Percentiles rank a stretch among this genome's conserved stretches.
These are phyloP conservation scores for Tachycineta bicolor DNA, from an alignment of 2,113 vertebrate genomes.

Conservation along the genomic window DNA sequence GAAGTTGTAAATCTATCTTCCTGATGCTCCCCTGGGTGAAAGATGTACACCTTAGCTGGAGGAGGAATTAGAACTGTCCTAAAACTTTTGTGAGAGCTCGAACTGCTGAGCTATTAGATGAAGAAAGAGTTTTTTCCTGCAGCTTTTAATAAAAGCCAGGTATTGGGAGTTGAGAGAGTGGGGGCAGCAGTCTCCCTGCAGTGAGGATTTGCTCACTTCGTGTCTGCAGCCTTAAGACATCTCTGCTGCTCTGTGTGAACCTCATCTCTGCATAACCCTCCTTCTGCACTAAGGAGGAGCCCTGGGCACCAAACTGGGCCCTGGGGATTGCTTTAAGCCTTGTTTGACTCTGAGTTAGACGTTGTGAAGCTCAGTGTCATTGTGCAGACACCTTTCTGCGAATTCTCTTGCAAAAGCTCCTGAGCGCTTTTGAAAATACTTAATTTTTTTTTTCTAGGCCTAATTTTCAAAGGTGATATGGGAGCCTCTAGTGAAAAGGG, in stretches of 20 bases:
- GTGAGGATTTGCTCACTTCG: background rate
- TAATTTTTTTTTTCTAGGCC: background rate
- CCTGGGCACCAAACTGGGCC: background rate
- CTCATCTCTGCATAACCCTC: background rate
- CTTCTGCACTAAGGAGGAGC: background rate
- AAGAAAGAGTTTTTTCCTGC: background rate
- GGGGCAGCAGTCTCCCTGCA: background rate
- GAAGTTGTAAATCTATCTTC: background rate
- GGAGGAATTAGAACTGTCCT: background rate
- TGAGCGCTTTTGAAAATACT: background rate
- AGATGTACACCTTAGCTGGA: background rate
- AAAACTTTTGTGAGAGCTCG: background rate
- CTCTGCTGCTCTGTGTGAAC: background rate
- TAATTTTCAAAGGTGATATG: slow-evolving; percentile 4
- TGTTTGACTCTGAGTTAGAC: background rate
- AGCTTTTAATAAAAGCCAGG: background rate
- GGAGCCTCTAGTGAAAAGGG: background rate
- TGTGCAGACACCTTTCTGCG: background rate
- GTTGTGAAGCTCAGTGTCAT: background rate
- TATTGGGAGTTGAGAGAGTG: background rate
- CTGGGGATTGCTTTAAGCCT: background rate
- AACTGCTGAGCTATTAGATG: slow-evolving; percentile 4
- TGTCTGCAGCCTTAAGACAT: background rate
- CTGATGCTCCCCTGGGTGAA: background rate
- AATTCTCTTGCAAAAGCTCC: background rate